These are phyloP conservation scores for Hyperopisus bebe DNA, from an alignment of 2,113 vertebrate genomes.

Conservation along the genomic window DNA sequence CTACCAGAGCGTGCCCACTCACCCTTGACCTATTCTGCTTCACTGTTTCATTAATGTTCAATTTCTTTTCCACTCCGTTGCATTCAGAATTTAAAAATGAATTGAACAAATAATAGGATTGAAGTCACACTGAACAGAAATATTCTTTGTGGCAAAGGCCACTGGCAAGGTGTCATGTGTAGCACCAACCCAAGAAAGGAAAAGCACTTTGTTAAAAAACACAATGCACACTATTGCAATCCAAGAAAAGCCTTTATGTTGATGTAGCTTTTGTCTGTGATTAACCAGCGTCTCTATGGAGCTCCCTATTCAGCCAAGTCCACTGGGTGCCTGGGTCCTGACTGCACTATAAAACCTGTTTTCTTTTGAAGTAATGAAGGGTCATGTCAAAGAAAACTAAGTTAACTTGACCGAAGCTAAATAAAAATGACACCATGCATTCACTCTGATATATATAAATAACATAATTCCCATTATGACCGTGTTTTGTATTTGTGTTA, in stretches of 20 bases:
- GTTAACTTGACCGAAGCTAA: background rate
- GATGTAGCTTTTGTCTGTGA: background rate
- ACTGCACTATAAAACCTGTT: background rate
- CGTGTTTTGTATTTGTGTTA: background rate
- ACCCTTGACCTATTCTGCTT: constrained; percentile 33
- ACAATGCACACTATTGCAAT: constrained; percentile 9
- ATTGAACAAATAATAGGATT: constrained; percentile 21
- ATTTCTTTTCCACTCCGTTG: constrained; percentile 30
- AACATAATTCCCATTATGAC: background rate
- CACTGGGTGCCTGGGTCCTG: background rate
- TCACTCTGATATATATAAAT: background rate
- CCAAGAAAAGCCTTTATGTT: constrained; percentile 11
- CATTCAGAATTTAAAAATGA: constrained; percentile 22
- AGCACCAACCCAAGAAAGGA: background rate
- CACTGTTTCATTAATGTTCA: constrained; percentile 19
- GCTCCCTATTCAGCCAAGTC: background rate
- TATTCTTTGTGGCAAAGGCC: constrained; percentile 22
- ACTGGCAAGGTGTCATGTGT: constrained; percentile 19
- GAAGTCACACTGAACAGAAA: constrained; percentile 17
- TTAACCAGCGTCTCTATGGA: background rate
- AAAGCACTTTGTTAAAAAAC: constrained; percentile 14
- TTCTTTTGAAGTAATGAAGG: background rate
- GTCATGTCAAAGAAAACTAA: background rate
- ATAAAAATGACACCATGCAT: background rate
- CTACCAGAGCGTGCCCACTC: constrained; percentile 21